phyloP scores from a whole-genome alignment of 2,888 invertebrate species.

The Hydraecia micacea region DNA sequence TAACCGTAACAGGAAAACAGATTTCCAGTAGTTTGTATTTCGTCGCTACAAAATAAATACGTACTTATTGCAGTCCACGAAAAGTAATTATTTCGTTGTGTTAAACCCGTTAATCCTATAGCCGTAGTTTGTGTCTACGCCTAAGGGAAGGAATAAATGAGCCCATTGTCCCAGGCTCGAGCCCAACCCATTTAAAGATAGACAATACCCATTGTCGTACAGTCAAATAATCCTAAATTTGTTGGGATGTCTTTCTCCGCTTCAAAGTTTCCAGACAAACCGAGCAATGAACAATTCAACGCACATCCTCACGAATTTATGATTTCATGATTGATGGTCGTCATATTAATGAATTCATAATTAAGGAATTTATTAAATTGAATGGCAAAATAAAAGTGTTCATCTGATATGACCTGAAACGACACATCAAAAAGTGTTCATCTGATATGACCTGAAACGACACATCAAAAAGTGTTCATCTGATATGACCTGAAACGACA shows the following conservation, averaged over 20 bases:
- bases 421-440: slow-evolving; percentile 62
- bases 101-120: slow-evolving; percentile 81
- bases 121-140: slow-evolving; percentile 82
- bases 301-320: slow-evolving; percentile 65
- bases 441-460: slow-evolving; percentile 28
- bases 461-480: slow-evolving; percentile 24
- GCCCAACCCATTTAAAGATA: slow-evolving; percentile 84
- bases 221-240: slow-evolving; percentile 84
- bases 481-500: slow-evolving; percentile 27
- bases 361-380: slow-evolving; percentile 16
- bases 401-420: slow-evolving; percentile 29
- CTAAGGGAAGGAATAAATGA: slow-evolving; percentile 86
- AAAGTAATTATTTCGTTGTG: slow-evolving; percentile 82
- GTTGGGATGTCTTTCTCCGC: slow-evolving; percentile 81
- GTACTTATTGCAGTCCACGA: slow-evolving; percentile 69
- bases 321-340: slow-evolving; percentile 61
- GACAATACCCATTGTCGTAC: slow-evolving; percentile 86
- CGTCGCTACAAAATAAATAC: slow-evolving; percentile 41
- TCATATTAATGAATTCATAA: slow-evolving; percentile 54
- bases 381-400: slow-evolving; percentile 20
- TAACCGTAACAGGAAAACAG: slow-evolving; percentile 16
- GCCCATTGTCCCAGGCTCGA: slow-evolving; percentile 82
- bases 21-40: slow-evolving; percentile 31
- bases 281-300: slow-evolving; percentile 72
- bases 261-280: slow-evolving; percentile 77